These are phyloP conservation scores for Drosophila jambulina DNA, from an alignment of 1,140 invertebrate species.

Conservation along the genomic window DNA sequence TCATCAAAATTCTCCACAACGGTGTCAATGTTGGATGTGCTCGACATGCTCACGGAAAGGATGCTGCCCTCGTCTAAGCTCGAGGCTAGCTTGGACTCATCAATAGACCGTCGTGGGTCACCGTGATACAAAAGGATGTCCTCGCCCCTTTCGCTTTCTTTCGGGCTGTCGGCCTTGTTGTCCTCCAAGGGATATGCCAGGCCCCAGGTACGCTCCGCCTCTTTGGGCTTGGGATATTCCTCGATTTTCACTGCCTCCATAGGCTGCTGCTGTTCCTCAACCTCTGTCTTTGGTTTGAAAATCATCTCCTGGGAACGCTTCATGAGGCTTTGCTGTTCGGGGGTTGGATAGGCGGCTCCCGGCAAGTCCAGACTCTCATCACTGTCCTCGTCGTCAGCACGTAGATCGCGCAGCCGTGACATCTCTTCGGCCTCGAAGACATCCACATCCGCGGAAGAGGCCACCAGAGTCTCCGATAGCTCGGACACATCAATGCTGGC, in stretches of 20 bases:
- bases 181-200: constrained; percentile 74
- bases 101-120: constrained; percentile 69
- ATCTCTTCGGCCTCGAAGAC: constrained; percentile 74
- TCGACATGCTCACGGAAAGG: constrained; percentile 86
- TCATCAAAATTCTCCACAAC: constrained; percentile 87
- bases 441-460: constrained; percentile 89
- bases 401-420: constrained; percentile 62
- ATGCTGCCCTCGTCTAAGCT: constrained; percentile 87
- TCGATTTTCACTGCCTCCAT: constrained; percentile 63
- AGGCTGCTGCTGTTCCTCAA: constrained; percentile 46
- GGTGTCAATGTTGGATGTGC: constrained; percentile 86
- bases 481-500: constrained; percentile 95
- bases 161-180: constrained; percentile 60
- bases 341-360: constrained; percentile 45
- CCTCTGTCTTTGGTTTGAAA: constrained; percentile 89
- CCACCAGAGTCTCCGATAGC: constrained; percentile 94
- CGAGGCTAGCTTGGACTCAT: constrained; percentile 85
- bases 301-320: constrained; percentile 96
- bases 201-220: constrained; percentile 76
- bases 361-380: constrained; percentile 73
- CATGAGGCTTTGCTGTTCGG: constrained; percentile 89
- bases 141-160: constrained; percentile 66
- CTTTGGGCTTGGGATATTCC: constrained; percentile 75
- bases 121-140: constrained; percentile 77
- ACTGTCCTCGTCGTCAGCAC: constrained; percentile 75